Evolutionary conservation across 2,113 vertebrate genomes (phyloP).

Genomic region (Sardina pilchardus): DNA sequence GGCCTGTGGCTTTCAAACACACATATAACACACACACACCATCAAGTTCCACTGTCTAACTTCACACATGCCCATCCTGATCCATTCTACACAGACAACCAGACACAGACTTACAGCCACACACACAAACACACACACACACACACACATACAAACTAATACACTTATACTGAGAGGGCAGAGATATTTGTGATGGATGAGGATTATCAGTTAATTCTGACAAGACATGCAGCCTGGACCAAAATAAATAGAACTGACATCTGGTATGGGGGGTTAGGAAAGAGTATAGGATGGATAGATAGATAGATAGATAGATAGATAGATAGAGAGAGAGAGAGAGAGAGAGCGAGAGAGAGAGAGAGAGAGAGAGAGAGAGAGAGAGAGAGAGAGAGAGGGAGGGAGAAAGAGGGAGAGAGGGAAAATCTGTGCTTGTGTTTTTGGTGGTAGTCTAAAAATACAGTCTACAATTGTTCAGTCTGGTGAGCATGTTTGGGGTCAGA

Average conservation of each 20-base stretch:
- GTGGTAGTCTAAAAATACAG: too few species aligned
- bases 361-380: too few species aligned
- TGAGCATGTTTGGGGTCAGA: neutral
- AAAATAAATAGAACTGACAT: neutral
- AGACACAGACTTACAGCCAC: conserved; percentile 24
- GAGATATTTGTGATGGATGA: neutral
- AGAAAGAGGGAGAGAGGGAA: too few species aligned
- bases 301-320: too few species aligned
- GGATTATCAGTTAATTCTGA: conserved; percentile 9
- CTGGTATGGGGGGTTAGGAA: neutral
- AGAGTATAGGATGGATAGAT: too few species aligned
- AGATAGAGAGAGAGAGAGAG: too few species aligned
- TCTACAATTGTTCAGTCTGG: too few species aligned
- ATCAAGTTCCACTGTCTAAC: neutral
- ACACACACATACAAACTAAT: neutral
- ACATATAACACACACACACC: neutral
- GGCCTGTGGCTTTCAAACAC: neutral
- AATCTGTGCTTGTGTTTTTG: too few species aligned
- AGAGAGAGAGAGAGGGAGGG: too few species aligned
- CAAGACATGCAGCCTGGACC: neutral
- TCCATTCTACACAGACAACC: neutral
- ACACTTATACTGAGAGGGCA: neutral
- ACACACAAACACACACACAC: conserved; percentile 2
- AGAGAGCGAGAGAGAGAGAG: too few species aligned
- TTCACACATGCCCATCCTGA: too few species aligned